Evolutionary conservation across 2,113 vertebrate genomes (phyloP), one percentile per base, ranked within the genome.

Genomic region (Trematocara unimaculatum): DNA sequence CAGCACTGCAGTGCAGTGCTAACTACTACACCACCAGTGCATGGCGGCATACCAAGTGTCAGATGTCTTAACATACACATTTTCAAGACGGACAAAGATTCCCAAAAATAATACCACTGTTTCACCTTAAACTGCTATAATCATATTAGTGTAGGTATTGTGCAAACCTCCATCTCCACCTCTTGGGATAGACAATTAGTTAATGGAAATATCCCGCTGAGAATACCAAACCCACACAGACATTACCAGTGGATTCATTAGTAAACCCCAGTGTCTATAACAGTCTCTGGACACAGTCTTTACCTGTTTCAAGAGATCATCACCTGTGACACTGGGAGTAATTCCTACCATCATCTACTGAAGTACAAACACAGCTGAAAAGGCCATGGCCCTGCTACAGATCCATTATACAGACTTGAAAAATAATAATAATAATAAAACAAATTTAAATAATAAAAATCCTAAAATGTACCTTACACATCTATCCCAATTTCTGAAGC

Each of bases 141-240:
- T 29, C 6, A 29, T 17, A 47, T 29, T 49, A n/a, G 26, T 51
- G 42, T 29, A 47, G 23, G n/a, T 18, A 47, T 47, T 29, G 23
- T 45, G 70, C 11, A 49, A 51, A 51, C 26, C 23, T 58, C n/a
- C 13, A 20, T 89, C 88, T 92, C 83, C 13, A 20, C 88, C 88
- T 92, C 83, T 79, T 60, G 88, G 38, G 60, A 10, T 38, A 10
- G 56, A 83, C 83, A 89, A 91, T 93, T 90, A 91, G 84, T 74
- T 86, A 86, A 92, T 86, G 79, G 62, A 58, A 84, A 67, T 8
- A 33, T 45, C 83, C 90, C 11, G 1, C 7, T 51, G 92, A 84
- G 89, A 64, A 55, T 62, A 87, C 15, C 64, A 33, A 79, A 82
- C 72, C 80, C 53, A 79, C 70, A 82, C 31, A 84, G 83, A 72